Base-by-base conservation (phyloP, 2,113 vertebrate species). In the Laterallus jamaicensis region DNA sequence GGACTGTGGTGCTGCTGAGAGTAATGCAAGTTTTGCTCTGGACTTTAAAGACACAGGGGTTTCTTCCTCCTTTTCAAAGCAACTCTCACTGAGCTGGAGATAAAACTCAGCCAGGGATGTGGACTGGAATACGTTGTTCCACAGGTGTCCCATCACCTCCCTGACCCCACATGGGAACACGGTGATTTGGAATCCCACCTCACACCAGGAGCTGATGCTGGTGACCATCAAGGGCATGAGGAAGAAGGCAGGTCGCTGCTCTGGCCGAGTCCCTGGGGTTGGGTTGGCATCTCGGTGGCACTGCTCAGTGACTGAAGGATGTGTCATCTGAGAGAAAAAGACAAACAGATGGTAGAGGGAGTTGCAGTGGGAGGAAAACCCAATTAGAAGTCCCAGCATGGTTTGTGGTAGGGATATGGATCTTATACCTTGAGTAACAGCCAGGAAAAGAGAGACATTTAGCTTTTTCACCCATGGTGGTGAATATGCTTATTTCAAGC, bases 341-440 rank as follows among this genome's bases (percentile, higher is more conserved):
- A 76, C 83, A 86, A 95, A 71, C 97, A 97, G 97, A 97, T 97
- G 97, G 97, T 18, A 93, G 96, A 96, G 68, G 97, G 97, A 96
- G 97, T 96, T 96, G 96, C 80, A 95, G 97, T 97, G 95, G 97
- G 97, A 97, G 97, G 97, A 97, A 95, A 96, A 96, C 96, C 93
- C 96, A 97, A 97, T 97, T 97, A 97, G 96, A 96, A 93, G 84
- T 96, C 86, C 95, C 93, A 96, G 95, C 91, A 89, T 96, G 87
- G 94, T 92, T 96, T 96, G 91, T 96, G 96, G 77, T 96, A 78
- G 91, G 91, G 93, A 93, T 96, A 95, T 95, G 88, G 96, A 97
- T 93, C 75, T 96, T 94, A 95, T 86, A 95, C 96, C 90, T 96
- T 93, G 93, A 94, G 95, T 91, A 96, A 92, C 92, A 91, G 92